phyloP scores from a whole-genome alignment of 1,140 invertebrate species.

The Aphaenogaster rudis region DNA sequence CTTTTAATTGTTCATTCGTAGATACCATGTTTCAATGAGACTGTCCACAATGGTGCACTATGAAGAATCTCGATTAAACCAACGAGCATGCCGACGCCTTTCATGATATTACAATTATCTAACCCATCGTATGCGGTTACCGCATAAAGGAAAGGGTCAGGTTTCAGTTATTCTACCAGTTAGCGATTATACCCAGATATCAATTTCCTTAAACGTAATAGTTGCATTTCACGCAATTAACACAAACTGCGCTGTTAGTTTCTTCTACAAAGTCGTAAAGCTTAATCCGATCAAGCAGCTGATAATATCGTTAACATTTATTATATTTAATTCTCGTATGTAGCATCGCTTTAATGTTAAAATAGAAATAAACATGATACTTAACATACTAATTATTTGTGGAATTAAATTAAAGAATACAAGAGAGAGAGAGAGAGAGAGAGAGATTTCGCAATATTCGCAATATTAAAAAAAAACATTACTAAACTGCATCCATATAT shows the following conservation, averaged over 20 bases:
- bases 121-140: slow-evolving; percentile 34
- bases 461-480: neutral
- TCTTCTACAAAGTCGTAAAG: neutral
- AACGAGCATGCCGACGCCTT: neutral
- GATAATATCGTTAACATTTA: neutral
- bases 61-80: slow-evolving; percentile 9
- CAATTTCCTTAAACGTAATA: slow-evolving; percentile 46
- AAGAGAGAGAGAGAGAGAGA: too few relatives aligned
- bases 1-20: neutral
- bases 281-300: neutral
- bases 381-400: neutral
- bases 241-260: neutral
- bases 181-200: slow-evolving; percentile 25
- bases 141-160: slow-evolving; percentile 26
- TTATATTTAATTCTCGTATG: neutral
- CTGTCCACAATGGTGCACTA: neutral
- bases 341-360: neutral
- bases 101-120: slow-evolving; percentile 46
- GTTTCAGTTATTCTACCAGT: slow-evolving; percentile 10
- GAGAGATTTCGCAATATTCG: too few relatives aligned
- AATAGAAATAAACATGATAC: neutral
- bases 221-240: slow-evolving; percentile 39
- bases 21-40: neutral
- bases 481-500: neutral
- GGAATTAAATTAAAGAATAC: neutral